Evolutionary conservation across 2,113 vertebrate genomes (phyloP), one percentile per base, ranked within the genome.

Genomic region (Phyllostomus discolor): DNA sequence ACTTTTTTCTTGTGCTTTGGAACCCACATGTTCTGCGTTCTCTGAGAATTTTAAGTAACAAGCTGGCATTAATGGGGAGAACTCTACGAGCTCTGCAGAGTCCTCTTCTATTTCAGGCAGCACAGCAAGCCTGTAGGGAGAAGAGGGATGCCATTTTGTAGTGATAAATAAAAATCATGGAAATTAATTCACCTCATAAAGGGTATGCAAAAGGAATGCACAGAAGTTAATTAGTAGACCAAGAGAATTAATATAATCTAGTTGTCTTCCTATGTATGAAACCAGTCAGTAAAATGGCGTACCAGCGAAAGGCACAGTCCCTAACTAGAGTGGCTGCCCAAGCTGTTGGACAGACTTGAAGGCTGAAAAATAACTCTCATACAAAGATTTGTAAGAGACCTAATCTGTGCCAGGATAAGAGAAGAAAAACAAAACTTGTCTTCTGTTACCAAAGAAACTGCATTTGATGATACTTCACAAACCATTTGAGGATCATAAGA

Each of bases 401-500:
- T 66, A 35, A 48, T 52, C 46, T 92, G 52, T 82, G 66, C n/a
- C 75, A 69, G 8, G 15, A 92, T 82, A 64, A 96, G 73, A 80
- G 87, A 93, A 97, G 48, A 62, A 17, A 80, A 90, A 82, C 26
- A 59, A 81, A 62, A 76, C 86, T 88, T 95, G 50, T 85, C 88
- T 95, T 73, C 69, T 75, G 88, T 88, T 86, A 73, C 38, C 28
- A 94, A 91, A 91, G 73, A 93, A 94, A 79, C 22, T 94, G 67
- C 57, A 75, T 90, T 66, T 83, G 78, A 82, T 88, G 85, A 75
- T 91, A 73, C 76, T 94, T 90, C 79, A 43, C 24, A 62, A 92
- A 94, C 48, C 94, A 75, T 86, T 20, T 70, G 96, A 93, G 86
- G 9, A 57, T 52, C 73, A 20, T 97, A 89, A 91, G 83, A 81